Conservation (phyloP, 2,888 invertebrate genomes). For the Habrosyne pyritoides region DNA sequence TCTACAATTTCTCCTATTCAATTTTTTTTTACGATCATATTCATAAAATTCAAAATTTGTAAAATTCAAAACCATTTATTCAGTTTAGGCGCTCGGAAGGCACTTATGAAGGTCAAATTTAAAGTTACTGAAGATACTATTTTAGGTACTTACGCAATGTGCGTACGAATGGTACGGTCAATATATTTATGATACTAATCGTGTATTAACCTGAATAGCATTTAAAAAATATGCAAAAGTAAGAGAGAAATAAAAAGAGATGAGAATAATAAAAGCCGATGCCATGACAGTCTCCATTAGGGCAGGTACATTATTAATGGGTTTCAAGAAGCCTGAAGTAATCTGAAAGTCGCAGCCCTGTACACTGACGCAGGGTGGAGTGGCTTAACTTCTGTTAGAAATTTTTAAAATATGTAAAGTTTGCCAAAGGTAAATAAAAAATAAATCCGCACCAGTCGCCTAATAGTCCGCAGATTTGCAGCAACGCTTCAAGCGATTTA, state of each 20-base stretch:
- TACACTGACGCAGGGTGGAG: neutral
- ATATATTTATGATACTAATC: too few relatives aligned
- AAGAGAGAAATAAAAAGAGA: conserved; percentile 21
- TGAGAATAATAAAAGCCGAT: conserved; percentile 27
- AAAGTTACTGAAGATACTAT: too few relatives aligned
- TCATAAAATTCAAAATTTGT: too few relatives aligned
- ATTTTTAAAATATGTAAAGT: neutral
- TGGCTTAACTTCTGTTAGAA: neutral
- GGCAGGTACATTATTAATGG: conserved; percentile 30
- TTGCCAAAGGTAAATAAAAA: neutral
- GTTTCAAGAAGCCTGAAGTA: conserved; percentile 21
- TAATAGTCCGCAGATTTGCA: neutral
- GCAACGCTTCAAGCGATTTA: neutral
- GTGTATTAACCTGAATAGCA: neutral
- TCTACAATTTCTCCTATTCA: too few relatives aligned
- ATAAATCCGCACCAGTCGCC: neutral
- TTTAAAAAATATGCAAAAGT: neutral
- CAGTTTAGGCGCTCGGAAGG: too few relatives aligned
- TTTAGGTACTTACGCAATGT: too few relatives aligned
- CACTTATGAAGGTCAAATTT: too few relatives aligned
- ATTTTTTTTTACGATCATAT: too few relatives aligned
- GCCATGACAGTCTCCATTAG: conserved; percentile 27
- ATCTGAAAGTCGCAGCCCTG: conserved; percentile 17
- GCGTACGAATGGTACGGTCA: too few relatives aligned
- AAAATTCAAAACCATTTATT: too few relatives aligned